Evolutionary conservation across 2,113 vertebrate species (phyloP).

Genomic region (Clupea harengus): DNA sequence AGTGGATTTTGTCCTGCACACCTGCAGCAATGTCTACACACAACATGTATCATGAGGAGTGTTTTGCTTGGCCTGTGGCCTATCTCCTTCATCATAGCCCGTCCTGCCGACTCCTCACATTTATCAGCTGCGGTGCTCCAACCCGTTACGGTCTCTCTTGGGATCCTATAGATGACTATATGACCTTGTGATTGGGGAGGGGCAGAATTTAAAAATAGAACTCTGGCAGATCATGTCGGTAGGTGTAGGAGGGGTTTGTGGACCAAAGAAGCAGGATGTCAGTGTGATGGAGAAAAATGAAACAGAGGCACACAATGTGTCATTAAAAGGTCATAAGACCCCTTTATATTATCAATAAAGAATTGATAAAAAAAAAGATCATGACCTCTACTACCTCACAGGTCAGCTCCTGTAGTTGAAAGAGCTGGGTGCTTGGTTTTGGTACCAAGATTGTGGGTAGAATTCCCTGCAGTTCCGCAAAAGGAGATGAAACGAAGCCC

Average conservation of each 20-base stretch:
- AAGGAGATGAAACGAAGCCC: neutral
- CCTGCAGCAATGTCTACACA: too few species aligned
- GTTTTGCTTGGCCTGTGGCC: neutral
- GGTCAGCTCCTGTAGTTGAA: neutral
- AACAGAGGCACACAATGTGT: neutral
- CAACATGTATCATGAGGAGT: neutral
- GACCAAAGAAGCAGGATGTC: neutral
- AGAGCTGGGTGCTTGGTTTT: neutral
- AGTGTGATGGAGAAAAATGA: neutral
- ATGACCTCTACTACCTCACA: neutral
- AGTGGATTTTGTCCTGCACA: too few species aligned
- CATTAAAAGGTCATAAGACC: neutral
- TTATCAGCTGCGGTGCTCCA: neutral
- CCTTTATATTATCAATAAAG: neutral
- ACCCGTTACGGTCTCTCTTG: neutral
- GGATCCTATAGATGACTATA: neutral
- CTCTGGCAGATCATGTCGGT: too few species aligned
- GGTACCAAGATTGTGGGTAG: neutral
- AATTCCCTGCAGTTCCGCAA: neutral
- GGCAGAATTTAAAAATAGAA: neutral
- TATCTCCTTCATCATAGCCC: neutral
- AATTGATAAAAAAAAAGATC: neutral
- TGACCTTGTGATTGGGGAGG: neutral
- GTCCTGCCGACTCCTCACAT: neutral
- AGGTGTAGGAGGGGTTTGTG: neutral